phyloP scores from a whole-genome alignment of 2,113 vertebrate genomes.

The Macquaria ambigua region DNA sequence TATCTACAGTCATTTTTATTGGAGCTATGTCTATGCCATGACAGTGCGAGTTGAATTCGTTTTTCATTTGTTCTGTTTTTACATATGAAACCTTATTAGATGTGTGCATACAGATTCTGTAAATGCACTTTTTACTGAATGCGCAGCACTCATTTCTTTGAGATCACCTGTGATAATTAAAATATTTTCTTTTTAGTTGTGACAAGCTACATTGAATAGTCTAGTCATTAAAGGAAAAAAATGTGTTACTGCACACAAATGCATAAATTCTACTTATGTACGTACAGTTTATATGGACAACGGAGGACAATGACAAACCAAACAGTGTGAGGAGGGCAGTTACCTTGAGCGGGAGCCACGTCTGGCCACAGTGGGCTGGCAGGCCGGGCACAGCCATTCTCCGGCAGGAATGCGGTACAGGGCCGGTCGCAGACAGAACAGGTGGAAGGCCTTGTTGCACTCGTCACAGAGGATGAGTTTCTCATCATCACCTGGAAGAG shows the following conservation, averaged over 20 bases:
- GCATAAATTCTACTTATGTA: no score
- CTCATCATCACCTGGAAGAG: constrained; percentile 92
- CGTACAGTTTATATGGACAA: neutral
- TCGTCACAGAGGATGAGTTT: constrained; percentile 97
- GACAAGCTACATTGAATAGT: neutral
- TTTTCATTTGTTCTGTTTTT: no score
- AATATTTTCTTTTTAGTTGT: neutral
- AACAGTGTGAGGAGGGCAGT: neutral
- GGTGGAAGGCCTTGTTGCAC: constrained; percentile 99
- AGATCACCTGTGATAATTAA: neutral
- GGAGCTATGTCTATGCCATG: no score
- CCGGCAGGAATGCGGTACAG: constrained; percentile 93
- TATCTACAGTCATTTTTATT: neutral
- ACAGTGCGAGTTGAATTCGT: no score
- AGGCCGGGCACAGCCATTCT: constrained; percentile 96
- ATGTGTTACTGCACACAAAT: neutral
- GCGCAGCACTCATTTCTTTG: neutral
- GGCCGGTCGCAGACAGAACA: constrained; percentile 95
- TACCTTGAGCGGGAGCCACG: constrained; percentile 93
- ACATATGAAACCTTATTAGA: no score
- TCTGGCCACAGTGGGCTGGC: constrained; percentile 92
- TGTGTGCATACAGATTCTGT: neutral
- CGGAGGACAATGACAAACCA: neutral
- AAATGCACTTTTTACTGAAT: neutral
- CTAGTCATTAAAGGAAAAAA: neutral